These are phyloP conservation scores for Beris chalybata DNA, from an alignment of 2,888 invertebrate genomes.

Conservation along the genomic window DNA sequence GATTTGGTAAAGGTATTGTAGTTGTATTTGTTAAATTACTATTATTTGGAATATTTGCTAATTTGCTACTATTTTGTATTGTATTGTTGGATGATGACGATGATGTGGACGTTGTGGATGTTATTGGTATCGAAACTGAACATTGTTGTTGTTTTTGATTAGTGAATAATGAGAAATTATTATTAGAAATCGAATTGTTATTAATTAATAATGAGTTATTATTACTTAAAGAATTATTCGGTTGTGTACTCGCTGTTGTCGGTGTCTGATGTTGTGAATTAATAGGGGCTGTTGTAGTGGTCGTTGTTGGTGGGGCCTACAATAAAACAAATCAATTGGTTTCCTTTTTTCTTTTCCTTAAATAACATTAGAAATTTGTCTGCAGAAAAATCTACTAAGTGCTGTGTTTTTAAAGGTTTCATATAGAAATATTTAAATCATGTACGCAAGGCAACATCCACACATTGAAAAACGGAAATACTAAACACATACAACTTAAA, in stretches of 20 bases:
- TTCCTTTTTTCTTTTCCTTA: not conserved
- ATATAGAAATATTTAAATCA: not conserved
- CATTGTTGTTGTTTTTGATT: slow-evolving; percentile 39
- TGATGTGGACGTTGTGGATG: slow-evolving; percentile 48
- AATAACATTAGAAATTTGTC: slow-evolving; percentile 19
- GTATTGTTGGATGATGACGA: slow-evolving; percentile 42
- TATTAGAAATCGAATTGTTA: slow-evolving; percentile 31
- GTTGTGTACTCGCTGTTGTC: slow-evolving; percentile 51
- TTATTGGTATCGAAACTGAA: slow-evolving; percentile 45
- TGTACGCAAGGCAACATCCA: no score
- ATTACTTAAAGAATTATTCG: slow-evolving; percentile 26
- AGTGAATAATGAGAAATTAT: slow-evolving; percentile 31
- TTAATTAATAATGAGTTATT: slow-evolving; percentile 21
- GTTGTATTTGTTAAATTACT: slow-evolving; percentile 29
- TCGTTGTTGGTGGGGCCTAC: slow-evolving; percentile 42
- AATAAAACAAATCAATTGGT: slow-evolving; percentile 15
- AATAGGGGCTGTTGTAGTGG: slow-evolving; percentile 43
- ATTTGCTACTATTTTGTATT: slow-evolving; percentile 38
- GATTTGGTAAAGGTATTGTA: slow-evolving; percentile 43
- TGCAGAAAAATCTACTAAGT: not conserved
- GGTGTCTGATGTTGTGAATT: slow-evolving; percentile 51
- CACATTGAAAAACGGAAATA: not conserved
- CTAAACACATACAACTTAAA: not conserved
- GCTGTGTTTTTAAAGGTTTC: not conserved
- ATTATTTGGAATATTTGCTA: slow-evolving; percentile 36